phyloP scores from a whole-genome alignment of 1,140 invertebrate genomes.

The Dufourea novaeangliae region DNA sequence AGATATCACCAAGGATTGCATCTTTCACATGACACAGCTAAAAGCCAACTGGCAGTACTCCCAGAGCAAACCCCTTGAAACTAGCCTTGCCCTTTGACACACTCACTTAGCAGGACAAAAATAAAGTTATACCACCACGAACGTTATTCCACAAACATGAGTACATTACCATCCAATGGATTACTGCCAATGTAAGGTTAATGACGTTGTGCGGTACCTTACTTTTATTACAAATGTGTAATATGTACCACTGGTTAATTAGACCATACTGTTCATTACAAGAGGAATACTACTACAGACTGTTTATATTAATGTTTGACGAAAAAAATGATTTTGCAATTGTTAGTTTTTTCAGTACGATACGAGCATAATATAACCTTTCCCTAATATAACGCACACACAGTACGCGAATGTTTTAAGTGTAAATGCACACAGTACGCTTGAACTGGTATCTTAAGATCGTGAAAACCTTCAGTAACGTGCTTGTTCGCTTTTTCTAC shows the following conservation, averaged over 20 bases:
- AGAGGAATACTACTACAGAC: not conserved
- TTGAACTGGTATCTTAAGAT: constrained; percentile 24
- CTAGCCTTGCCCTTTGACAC: constrained; percentile 81
- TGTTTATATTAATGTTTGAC: not conserved
- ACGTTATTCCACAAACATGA: constrained; percentile 19
- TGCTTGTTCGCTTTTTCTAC: constrained; percentile 45
- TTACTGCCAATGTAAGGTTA: constrained; percentile 7
- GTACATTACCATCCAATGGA: constrained; percentile 51
- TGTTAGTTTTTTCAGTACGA: not conserved
- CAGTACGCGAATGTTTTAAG: not conserved
- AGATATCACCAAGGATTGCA: constrained; percentile 17
- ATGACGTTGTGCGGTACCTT: not conserved
- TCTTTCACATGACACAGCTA: constrained; percentile 49
- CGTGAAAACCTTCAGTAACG: constrained; percentile 30
- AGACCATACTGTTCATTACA: not conserved
- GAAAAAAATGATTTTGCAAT: not conserved
- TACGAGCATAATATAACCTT: constrained; percentile 17
- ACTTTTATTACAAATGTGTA: not conserved
- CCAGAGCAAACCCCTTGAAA: constrained; percentile 58
- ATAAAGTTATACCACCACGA: constrained; percentile 60
- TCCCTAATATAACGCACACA: not conserved
- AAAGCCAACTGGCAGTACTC: constrained; percentile 78
- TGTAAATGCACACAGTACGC: not conserved
- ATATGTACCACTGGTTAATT: not conserved
- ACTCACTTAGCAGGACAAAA: constrained; percentile 69